Evolutionary conservation across 2,888 invertebrate genomes (phyloP).

Genomic region (Hypolimnas misippus): DNA sequence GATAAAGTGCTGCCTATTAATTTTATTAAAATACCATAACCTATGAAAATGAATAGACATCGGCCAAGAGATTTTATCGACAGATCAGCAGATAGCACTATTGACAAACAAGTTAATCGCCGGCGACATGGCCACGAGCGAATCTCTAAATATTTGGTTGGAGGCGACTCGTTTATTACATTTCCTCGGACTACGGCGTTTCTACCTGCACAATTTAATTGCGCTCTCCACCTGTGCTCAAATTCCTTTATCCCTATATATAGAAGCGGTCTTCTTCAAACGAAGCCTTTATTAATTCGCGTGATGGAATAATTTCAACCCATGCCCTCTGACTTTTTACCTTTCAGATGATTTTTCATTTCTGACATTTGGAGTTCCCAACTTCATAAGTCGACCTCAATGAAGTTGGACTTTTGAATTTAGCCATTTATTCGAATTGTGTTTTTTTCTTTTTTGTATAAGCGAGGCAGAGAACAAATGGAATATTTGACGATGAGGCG

Average conservation of each 20-base stretch:
- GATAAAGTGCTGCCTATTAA: too few species aligned
- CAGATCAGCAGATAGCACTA: background rate
- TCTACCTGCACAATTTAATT: slow-evolving; percentile 75
- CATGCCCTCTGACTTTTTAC: slow-evolving; percentile 30
- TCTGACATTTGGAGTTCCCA: background rate
- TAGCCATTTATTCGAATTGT: background rate
- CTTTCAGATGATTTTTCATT: slow-evolving; percentile 22
- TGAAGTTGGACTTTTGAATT: background rate
- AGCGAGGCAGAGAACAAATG: too few species aligned
- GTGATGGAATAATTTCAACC: slow-evolving; percentile 39
- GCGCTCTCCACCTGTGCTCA: slow-evolving; percentile 64
- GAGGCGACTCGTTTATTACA: slow-evolving; percentile 73
- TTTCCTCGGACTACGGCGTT: slow-evolving; percentile 66
- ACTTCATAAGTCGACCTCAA: background rate
- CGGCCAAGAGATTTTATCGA: background rate
- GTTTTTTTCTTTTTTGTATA: background rate
- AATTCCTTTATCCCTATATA: slow-evolving; percentile 55
- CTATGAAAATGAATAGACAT: background rate
- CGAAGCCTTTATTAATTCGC: slow-evolving; percentile 49
- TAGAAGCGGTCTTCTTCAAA: slow-evolving; percentile 50
- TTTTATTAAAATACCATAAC: too few species aligned
- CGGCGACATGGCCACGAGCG: slow-evolving; percentile 50
- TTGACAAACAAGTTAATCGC: slow-evolving; percentile 42
- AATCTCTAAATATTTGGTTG: slow-evolving; percentile 72
- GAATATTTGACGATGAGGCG: too few species aligned